phyloP scores from a whole-genome alignment of 2,888 invertebrate species.

The Ametastegia equiseti region DNA sequence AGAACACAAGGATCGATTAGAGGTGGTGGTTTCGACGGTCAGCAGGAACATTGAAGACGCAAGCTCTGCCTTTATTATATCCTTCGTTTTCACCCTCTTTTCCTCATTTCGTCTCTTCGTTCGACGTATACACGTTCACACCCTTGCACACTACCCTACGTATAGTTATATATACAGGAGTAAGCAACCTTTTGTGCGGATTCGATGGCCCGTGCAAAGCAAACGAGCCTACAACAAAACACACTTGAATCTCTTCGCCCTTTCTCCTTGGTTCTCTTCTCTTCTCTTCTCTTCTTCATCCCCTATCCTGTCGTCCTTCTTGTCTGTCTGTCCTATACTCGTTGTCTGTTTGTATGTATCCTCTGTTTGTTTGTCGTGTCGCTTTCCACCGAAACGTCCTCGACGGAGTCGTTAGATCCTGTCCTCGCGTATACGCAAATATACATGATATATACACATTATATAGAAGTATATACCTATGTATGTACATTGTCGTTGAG shows the following conservation, averaged over 20 bases:
- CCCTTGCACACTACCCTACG: neutral
- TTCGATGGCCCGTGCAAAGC: conserved; percentile 65
- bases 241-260: conserved; percentile 62
- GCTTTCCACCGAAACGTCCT: conserved; percentile 19
- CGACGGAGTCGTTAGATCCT: conserved; percentile 29
- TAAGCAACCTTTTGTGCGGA: conserved; percentile 62
- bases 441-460: too few relatives aligned
- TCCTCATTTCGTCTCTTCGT: neutral
- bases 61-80: conserved; percentile 39
- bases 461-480: too few relatives aligned
- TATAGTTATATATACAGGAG: too few relatives aligned
- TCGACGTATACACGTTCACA: too few relatives aligned
- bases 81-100: conserved; percentile 18
- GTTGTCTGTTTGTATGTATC: neutral
- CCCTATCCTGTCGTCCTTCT: conserved; percentile 22
- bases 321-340: conserved; percentile 4
- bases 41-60: conserved; percentile 9
- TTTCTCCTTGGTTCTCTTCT: conserved; percentile 51
- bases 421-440: neutral
- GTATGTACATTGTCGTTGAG: too few relatives aligned
- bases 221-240: conserved; percentile 66
- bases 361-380: neutral
- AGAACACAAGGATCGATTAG: conserved; percentile 42
- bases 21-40: conserved; percentile 3
- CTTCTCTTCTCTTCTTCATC: conserved; percentile 62